Evolutionary conservation across 1,140 invertebrate genomes (phyloP).

Genomic region (Zaprionus nigranus): DNA sequence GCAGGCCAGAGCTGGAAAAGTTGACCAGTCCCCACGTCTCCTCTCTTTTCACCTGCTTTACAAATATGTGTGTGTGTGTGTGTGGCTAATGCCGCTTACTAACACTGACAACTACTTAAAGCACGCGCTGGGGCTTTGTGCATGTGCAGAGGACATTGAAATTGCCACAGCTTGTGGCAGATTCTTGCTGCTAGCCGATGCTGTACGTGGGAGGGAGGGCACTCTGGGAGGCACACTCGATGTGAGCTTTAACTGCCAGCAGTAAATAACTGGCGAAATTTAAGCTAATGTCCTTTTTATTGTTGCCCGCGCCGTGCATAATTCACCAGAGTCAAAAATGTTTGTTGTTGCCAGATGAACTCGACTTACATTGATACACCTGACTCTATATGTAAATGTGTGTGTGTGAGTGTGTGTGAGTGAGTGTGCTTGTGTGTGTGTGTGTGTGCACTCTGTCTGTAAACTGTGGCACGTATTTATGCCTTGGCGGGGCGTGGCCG

Average conservation of each 20-base stretch:
- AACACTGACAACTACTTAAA: slow-evolving; percentile 1
- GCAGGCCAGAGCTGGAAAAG: not conserved
- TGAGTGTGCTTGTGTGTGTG: not conserved
- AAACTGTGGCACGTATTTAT: slow-evolving; percentile 58
- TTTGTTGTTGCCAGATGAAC: slow-evolving; percentile 44
- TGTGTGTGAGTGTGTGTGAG: not conserved
- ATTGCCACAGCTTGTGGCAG: slow-evolving; percentile 16
- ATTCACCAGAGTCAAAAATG: slow-evolving; percentile 72
- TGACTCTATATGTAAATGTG: slow-evolving; percentile 17
- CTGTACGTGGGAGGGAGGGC: not conserved
- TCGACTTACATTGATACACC: slow-evolving; percentile 30
- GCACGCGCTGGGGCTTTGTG: slow-evolving; percentile 1
- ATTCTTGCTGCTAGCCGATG: not conserved
- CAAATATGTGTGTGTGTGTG: not conserved
- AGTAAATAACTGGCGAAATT: slow-evolving; percentile 30
- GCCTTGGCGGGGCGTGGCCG: slow-evolving; percentile 32
- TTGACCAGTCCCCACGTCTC: not conserved
- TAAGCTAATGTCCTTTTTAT: slow-evolving; percentile 23
- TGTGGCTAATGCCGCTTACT: not conserved
- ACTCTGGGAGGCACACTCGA: not conserved
- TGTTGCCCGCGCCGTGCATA: slow-evolving; percentile 54
- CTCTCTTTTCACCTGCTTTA: not conserved
- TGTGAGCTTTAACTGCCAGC: slow-evolving; percentile 4
- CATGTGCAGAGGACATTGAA: not conserved
- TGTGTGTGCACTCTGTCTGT: slow-evolving; percentile 5